Base-by-base conservation (phyloP, 2,797 vertebrate species). In the Pangasius mekongensis region DNA sequence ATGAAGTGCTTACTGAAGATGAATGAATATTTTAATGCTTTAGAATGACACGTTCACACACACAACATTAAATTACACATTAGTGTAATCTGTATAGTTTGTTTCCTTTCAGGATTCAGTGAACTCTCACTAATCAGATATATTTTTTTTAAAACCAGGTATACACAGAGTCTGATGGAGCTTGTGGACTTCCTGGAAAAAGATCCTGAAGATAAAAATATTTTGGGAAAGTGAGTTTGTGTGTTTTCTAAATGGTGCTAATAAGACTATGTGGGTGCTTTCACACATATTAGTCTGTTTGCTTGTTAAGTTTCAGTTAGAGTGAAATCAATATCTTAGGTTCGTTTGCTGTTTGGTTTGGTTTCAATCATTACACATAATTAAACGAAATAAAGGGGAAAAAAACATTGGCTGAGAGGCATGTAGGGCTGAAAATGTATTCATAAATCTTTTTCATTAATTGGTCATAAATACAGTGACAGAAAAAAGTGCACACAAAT, bases 91-190 rank as follows among this genome's bases (percentile, higher is more conserved):
- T 62, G 24, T 47, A 3, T 27, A 56, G 30, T 56, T 84, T 85
- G 16, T 71, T 78, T 86, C 5, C 11, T 27, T 56, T 81, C 22
- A 60, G 36, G 20, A 39, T 85, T 71, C 27, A 33, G 82, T 83
- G 11, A 30, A 39, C 4, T 69, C n/a, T 84, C 22, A 85, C 67
- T n/a, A 89, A 43, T 74, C 43, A 85, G 24, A 24, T 82, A 88
- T 91, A 88, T 62, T 94, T 83, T 91, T 89, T 62, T 94, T 84
- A 90, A 90, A 88, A 47, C 83, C 91, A 99, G 98, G 98, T 99
- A 99, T 91, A 97, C 98, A 36, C 97, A 98, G 94, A 99, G 98
- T 92, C 94, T 99, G 89, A 94, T 97, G 95, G 98, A 99, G 78
- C 92, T 99, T 66, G 94, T 99, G 84, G 98, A 99, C 56, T 99